Base-by-base conservation (phyloP, 2,888 invertebrate genomes). In the Lasioglossum leucozonium region DNA sequence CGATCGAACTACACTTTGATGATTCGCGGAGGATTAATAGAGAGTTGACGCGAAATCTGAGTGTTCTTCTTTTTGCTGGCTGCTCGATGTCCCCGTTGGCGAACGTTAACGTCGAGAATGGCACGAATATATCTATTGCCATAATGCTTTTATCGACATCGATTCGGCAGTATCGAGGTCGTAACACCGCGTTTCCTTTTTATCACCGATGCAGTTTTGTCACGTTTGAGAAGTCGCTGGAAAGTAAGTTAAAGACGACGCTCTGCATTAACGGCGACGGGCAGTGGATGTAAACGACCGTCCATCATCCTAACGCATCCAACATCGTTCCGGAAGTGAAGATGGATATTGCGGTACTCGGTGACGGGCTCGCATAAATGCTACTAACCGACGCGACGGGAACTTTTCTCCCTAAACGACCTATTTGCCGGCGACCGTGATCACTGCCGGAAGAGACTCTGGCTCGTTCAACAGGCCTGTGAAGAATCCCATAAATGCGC, bases 271-370 rank as follows among this genome's bases (percentile, higher is more conserved):
- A 58, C 30, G 94, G 94, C 69, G 94, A 67, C 0, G 81, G n/a
- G 4, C 94, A 94, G 79, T 95, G 94, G 13, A 94, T 93, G 83
- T 95, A 95, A 65, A 94, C 94, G 0, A 94, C 92, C 26, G 92
- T 91, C 77, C 93, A 86, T 94, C 95, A 95, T 16, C 92, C 90
- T 0, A 93, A 3, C 30, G 85, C 79, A n/a, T 89, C 86, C 90
- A 94, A 88, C 58, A 95, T 94, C 71, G 93, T 65, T 10, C 95
- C 94, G 2, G 95, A 93, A 4, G 92, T 86, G 0, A 94, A 83
- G 44, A 95, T 95, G 22, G 94, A 95, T 67, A 95, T 87, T 13
- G 95, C 94, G 0, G 95, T 95, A 13, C 95, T 94, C 34, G 94
- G 74, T 0, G 95, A 94, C 5, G 93, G 94, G 0, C 94, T 94